phyloP scores from a whole-genome alignment of 2,113 vertebrate species.

The Grallaria varia region DNA sequence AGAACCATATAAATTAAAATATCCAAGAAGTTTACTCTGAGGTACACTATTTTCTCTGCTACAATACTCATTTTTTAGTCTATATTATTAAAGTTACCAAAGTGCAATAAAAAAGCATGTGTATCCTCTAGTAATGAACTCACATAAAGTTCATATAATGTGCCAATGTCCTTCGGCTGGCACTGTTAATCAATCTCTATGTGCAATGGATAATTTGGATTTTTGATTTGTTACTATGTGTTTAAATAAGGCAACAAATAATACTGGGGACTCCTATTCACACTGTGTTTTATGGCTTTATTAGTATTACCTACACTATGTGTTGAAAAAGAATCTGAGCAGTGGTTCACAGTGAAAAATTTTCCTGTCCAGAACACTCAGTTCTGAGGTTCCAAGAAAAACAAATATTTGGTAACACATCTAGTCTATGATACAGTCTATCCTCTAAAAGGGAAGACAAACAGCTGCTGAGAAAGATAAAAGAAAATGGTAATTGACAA shows the following conservation, averaged over 20 bases:
- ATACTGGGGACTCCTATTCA: background rate
- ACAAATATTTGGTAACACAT: constrained; percentile 43
- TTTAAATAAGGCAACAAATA: background rate
- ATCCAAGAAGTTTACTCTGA: background rate
- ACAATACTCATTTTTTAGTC: background rate
- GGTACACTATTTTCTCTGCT: background rate
- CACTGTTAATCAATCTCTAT: background rate
- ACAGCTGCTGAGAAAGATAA: constrained; percentile 50
- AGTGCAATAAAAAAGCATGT: background rate
- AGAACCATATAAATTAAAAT: background rate
- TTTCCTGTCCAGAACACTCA: background rate
- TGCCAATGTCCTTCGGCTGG: background rate
- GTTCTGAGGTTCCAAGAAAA: constrained; percentile 32
- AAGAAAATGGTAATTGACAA: constrained; percentile 35
- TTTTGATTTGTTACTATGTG: background rate
- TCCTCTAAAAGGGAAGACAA: constrained; percentile 34
- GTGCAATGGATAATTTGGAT: background rate
- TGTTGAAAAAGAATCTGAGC: background rate
- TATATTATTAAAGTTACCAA: background rate
- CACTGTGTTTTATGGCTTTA: background rate
- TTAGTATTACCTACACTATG: background rate
- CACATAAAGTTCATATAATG: background rate
- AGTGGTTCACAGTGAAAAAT: background rate
- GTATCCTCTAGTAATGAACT: background rate
- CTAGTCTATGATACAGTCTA: background rate